Percentiles rank a stretch among this genome's conserved stretches.
Evolutionary conservation across 2,113 vertebrate genomes (phyloP).

Genomic region (Taurulus bubalis): DNA sequence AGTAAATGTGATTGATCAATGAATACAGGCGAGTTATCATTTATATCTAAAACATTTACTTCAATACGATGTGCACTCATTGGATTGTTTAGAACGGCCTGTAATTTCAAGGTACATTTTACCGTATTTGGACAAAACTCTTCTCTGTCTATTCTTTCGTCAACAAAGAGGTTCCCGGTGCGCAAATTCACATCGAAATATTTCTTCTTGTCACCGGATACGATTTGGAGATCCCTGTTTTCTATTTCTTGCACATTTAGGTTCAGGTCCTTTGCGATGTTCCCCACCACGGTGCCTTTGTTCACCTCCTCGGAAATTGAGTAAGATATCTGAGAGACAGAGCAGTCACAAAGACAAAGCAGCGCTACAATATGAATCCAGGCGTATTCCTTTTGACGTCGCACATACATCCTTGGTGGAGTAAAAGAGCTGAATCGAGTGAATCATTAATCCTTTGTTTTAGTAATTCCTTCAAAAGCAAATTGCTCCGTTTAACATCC

Average conservation of each 20-base stretch:
- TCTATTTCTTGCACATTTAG: conserved; percentile 65
- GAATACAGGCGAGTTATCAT: too few relatives aligned
- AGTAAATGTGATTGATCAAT: too few relatives aligned
- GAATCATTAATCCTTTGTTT: neutral
- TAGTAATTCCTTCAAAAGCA: neutral
- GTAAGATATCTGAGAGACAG: conserved; percentile 72
- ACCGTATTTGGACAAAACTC: conserved; percentile 65
- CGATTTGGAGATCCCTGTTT: conserved; percentile 55
- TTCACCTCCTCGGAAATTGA: conserved; percentile 77
- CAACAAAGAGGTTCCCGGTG: conserved; percentile 67
- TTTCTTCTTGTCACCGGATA: conserved; percentile 62
- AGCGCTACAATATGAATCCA: conserved; percentile 21
- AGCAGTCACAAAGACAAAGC: conserved; percentile 54
- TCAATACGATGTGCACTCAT: conserved; percentile 68
- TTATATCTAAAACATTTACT: conserved; percentile 66
- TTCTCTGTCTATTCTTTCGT: conserved; percentile 77
- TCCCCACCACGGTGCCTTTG: conserved; percentile 75
- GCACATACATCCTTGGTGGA: conserved; percentile 30
- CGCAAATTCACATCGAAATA: conserved; percentile 69
- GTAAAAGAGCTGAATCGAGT: neutral
- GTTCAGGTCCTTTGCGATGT: conserved; percentile 78
- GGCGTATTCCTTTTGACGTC: accelerated
- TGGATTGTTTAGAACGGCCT: conserved; percentile 72
- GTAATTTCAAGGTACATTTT: conserved; percentile 70
- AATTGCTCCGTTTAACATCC: neutral